Evolutionary conservation across 2,888 invertebrate species (phyloP), one percentile per base, ranked within the genome.

Genomic region (Lasioglossum malachurum): DNA sequence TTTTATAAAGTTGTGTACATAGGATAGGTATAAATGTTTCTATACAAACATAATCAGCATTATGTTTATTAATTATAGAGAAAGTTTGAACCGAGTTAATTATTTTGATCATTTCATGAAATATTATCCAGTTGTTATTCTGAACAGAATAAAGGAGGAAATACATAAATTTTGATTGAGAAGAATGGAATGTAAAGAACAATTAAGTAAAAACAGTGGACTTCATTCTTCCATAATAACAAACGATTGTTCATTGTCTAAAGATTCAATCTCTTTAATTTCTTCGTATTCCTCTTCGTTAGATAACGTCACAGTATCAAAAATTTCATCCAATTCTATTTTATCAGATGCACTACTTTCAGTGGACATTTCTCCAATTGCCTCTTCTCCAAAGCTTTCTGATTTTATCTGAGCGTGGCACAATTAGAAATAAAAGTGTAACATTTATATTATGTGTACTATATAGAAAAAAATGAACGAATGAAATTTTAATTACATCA

Each of bases 401-500:
- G 38, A 23, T 67, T 44, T 75, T 64, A 7, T 64, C 84, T 84
- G 31, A 35, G 31, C 35, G 31, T 23, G 23, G 27, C 46, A n/a
- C 12, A 53, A n/a, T 76, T 41, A 35, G 19, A 67, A 76, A 64
- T 60, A 4, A n/a, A 31, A 44, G n/a, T 23, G 2, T 35, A 57
- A 38, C 53, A 16, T n/a, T 57, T 19, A 23, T 38, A 41, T 31
- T 8, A 72, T 8, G 10, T 10, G 16, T 44, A 44, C 14, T 44
- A 44, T 44, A 44, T 12, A n/a, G 3, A n/a, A 53, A 53, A 23
- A 53, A 53, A 53, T 23, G 8, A 53, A 8, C 49, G 19, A 49
- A 46, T 75, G 44, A 53, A 75, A 82, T 49, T 73, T 64, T 23
- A 72, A 60, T 75, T 84, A 86, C 86, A 60, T 46, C 2, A 2